These are phyloP conservation scores for Gastrophryne carolinensis DNA, from an alignment of 2,797 vertebrate genomes.

Conservation along the genomic window DNA sequence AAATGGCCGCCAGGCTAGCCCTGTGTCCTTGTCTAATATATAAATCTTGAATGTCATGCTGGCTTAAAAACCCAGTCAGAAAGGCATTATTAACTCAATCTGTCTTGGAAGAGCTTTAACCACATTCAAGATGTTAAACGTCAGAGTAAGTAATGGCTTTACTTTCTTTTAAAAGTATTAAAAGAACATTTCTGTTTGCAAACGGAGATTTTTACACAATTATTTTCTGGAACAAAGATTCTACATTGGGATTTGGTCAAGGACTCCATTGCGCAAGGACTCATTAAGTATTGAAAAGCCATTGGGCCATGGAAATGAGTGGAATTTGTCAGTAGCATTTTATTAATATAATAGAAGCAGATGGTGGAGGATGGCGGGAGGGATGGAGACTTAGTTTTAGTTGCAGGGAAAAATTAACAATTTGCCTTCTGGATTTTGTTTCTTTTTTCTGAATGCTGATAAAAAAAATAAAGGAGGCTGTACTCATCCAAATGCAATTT, in stretches of 20 bases:
- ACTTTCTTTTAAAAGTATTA: slow-evolving; percentile 22
- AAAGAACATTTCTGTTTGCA: not conserved
- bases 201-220: not conserved
- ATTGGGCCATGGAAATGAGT: not conserved
- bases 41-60: slow-evolving; percentile 45
- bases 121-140: slow-evolving; percentile 5
- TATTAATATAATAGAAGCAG: not conserved
- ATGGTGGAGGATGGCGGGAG: not conserved
- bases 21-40: not conserved
- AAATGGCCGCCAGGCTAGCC: slow-evolving; percentile 39
- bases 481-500: no score
- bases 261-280: not conserved
- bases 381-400: no score
- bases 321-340: not conserved
- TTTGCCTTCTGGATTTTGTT: no score
- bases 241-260: not conserved
- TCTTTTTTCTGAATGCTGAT: no score
- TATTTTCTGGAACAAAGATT: not conserved
- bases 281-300: not conserved
- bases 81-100: slow-evolving; percentile 44
- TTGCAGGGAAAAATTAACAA: not conserved
- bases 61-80: slow-evolving; percentile 24
- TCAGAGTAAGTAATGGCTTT: slow-evolving; percentile 19
- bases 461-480: no score
- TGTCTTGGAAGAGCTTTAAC: slow-evolving; percentile 27